Base-by-base conservation (phyloP, 2,888 invertebrate genomes). In the Eucriotettix oculatus region DNA sequence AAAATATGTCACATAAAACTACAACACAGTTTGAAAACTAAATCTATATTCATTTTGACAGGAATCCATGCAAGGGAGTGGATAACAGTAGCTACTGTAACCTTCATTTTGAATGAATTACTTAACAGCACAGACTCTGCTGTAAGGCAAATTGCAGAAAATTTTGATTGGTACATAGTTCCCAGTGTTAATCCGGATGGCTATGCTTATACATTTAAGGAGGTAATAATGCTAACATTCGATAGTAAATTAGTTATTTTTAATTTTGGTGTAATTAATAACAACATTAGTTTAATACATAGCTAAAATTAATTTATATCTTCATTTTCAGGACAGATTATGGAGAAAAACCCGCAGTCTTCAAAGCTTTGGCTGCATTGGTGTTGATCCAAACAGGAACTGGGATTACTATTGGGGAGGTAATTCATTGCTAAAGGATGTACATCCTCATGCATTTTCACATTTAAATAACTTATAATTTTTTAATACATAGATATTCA, bases 181-280 rank as follows among this genome's bases (percentile, higher is more conserved):
- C 87, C 88, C 0, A 80, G 84, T 0, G 73, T 78, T 5, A 88
- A 88, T 70, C 86, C 86, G 42, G 87, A 88, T 73, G 87, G 87
- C n/a, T 87, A 85, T 68, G 78, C 68, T 1, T 85, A 81, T 67
- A 80, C 84, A 0, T 83, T 83, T 48, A 48, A 48, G 5, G 3
- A 48, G 48, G 48, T 14, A 48, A 48, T 48, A 48, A 48, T 48
- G 9, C 9, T 48, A 2, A 12, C 48, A 48, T 48, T n/a, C 12
- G 3, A 48, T 2, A 5, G 9, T 5, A 14, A 48, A 48, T 48
- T 48, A 7, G n/a, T 1, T 14, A 14, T 48, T 7, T 12, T 48
- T 7, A 48, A 48, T 12, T 5, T 48, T 48, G 48, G n/a, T 12
- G n/a, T 48, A 29, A 29, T 29, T 29, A 29, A 5, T 29, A 7